A percentile compares a stretch with the other conserved stretches of the same genome.
These are phyloP conservation scores for Danio albolineatus DNA, from an alignment of 2,797 vertebrate species.

Conservation along the genomic window DNA sequence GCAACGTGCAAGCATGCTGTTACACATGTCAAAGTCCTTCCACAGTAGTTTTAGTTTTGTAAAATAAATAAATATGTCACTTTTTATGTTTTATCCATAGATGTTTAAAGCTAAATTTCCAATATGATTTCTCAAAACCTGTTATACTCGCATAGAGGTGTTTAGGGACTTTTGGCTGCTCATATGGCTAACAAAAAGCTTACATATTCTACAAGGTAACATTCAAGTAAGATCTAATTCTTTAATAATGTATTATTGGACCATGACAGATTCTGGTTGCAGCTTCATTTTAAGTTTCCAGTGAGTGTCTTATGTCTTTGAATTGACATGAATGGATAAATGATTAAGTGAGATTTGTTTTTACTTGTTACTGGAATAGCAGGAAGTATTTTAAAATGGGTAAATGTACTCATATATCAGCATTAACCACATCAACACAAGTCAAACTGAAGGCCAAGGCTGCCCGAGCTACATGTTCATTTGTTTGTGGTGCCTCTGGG, in stretches of 20 bases:
- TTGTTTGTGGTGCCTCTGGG: neutral
- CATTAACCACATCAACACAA: neutral
- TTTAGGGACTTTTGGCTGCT: neutral
- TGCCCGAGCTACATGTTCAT: neutral
- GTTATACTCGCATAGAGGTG: constrained; percentile 3
- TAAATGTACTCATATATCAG: neutral
- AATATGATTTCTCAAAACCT: neutral
- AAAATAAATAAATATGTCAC: neutral
- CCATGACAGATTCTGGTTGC: neutral
- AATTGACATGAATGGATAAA: neutral
- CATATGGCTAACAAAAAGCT: neutral
- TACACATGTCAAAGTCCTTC: neutral
- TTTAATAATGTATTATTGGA: neutral
- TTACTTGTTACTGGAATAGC: neutral
- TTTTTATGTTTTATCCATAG: neutral
- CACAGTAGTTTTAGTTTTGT: neutral
- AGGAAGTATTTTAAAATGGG: neutral
- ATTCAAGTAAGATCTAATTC: neutral
- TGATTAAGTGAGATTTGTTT: neutral
- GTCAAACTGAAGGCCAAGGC: neutral
- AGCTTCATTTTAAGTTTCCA: neutral
- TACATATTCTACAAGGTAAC: neutral
- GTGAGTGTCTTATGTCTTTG: neutral
- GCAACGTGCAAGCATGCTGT: neutral
- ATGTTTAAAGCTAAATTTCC: neutral